These are phyloP conservation scores for Drosophila ohnishii DNA, from an alignment of 1,140 invertebrate genomes.

Conservation along the genomic window DNA sequence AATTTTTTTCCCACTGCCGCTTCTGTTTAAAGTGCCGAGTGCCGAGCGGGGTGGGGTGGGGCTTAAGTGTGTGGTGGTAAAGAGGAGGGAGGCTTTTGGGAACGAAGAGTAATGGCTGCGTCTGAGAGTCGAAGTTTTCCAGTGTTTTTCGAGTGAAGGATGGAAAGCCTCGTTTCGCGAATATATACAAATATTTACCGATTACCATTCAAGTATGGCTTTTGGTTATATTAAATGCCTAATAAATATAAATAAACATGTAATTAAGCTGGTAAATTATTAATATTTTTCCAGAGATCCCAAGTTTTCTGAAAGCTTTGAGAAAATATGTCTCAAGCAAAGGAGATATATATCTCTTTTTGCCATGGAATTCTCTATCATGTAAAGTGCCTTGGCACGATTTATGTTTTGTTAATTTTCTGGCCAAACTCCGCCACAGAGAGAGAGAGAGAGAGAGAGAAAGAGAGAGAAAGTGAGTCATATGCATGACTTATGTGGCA, in stretches of 20 bases:
- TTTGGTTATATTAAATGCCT: neutral
- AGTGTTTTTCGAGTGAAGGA: constrained; percentile 26
- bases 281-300: no score
- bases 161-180: neutral
- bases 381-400: constrained; percentile 49
- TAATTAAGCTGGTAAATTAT: no score
- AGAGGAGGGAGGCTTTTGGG: neutral
- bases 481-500: constrained; percentile 60
- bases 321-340: constrained; percentile 8
- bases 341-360: constrained; percentile 2
- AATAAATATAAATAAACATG: no score
- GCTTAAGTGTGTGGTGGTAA: constrained; percentile 19
- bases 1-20: constrained; percentile 53
- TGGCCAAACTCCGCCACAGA: constrained; percentile 39
- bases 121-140: constrained; percentile 43
- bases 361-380: constrained; percentile 19
- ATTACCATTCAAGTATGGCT: neutral
- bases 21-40: constrained; percentile 58
- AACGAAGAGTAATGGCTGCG: constrained; percentile 47
- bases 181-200: neutral
- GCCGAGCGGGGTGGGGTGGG: constrained; percentile 3
- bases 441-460: neutral
- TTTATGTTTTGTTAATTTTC: constrained; percentile 65
- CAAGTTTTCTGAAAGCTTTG: no score
- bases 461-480: constrained; percentile 13